Evolutionary conservation across 1,140 invertebrate genomes (phyloP).

Genomic region (Stegodyphus dumicola): DNA sequence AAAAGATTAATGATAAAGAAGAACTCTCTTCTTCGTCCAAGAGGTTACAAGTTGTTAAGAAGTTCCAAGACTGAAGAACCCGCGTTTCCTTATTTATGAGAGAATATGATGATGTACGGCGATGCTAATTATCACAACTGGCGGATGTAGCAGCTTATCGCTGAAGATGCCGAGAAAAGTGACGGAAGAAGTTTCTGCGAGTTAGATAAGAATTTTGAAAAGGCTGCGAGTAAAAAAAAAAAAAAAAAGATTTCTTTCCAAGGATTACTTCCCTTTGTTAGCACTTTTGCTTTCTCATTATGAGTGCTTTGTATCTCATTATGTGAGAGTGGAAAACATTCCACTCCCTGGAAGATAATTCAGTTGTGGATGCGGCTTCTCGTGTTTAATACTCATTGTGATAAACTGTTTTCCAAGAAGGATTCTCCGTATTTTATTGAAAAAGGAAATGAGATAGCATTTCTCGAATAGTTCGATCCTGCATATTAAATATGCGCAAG

Average conservation of each 20-base stretch:
- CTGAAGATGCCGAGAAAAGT: neutral
- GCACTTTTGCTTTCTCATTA: neutral
- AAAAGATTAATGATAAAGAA: conserved; percentile 33
- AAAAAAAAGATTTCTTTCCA: neutral
- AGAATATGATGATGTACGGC: conserved; percentile 6
- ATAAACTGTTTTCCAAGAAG: no score
- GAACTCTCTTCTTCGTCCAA: neutral
- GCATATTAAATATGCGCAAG: no score
- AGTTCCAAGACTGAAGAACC: conserved; percentile 10
- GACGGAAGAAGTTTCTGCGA: neutral
- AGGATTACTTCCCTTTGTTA: neutral
- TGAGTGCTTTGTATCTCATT: neutral
- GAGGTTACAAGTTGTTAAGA: conserved; percentile 24
- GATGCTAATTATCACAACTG: conserved; percentile 11
- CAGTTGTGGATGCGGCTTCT: no score
- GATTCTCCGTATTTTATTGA: no score
- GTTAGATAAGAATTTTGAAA: neutral
- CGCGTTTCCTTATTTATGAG: conserved; percentile 24
- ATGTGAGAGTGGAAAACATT: neutral
- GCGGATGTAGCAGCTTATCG: neutral
- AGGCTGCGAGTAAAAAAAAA: neutral
- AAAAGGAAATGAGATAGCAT: no score
- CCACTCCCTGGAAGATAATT: no score
- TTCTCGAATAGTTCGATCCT: no score
- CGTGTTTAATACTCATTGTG: no score